Conservation (phyloP, 1,140 invertebrate species). For the Zophobas morio region DNA sequence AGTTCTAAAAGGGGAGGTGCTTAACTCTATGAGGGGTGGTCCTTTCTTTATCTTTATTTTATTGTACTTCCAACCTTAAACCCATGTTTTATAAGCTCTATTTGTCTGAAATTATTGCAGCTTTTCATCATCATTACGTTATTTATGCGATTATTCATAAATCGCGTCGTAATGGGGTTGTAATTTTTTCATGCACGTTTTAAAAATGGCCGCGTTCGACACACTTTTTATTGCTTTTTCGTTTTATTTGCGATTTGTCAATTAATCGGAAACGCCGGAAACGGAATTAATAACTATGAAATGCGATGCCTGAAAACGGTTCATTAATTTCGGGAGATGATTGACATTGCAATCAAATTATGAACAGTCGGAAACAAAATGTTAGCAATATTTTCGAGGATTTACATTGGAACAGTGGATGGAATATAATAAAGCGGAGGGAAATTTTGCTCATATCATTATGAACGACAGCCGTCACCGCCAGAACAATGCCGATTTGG, state of each 20-base stretch:
- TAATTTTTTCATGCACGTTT: neutral
- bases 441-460: conserved; percentile 43
- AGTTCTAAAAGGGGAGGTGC: conserved; percentile 58
- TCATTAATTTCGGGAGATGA: conserved; percentile 12
- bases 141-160: conserved; percentile 35
- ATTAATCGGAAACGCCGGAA: conserved; percentile 11
- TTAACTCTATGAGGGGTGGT: conserved; percentile 61
- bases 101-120: conserved; percentile 36
- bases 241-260: neutral
- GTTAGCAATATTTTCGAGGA: conserved; percentile 33
- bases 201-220: neutral
- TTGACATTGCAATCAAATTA: conserved; percentile 31
- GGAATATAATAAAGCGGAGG: conserved; percentile 30
- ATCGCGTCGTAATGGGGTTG: conserved; percentile 1
- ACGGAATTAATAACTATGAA: conserved; percentile 14
- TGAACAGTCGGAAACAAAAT: conserved; percentile 32
- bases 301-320: conserved; percentile 2
- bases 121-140: conserved; percentile 18
- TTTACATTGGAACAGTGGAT: conserved; percentile 11
- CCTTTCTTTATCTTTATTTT: conserved; percentile 62
- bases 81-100: conserved; percentile 53
- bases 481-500: conserved; percentile 8
- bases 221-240: neutral
- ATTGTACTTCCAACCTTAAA: conserved; percentile 55
- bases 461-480: conserved; percentile 39